Conservation (phyloP, 1,140 invertebrate species). For the Platyscapa corneri region DNA sequence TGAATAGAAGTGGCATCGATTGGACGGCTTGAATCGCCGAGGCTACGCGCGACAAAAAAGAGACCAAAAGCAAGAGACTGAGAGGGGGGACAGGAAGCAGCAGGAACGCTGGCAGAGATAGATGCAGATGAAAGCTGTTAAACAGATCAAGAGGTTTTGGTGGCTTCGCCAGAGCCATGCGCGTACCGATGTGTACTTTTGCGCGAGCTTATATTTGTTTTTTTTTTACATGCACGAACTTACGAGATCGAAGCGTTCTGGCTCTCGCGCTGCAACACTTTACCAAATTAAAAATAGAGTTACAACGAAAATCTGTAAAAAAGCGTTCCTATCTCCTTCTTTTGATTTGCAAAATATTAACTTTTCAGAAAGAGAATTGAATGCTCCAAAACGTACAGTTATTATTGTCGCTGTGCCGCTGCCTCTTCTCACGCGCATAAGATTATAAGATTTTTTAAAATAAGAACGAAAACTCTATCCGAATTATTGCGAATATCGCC, state of each 20-base stretch:
- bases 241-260: background rate
- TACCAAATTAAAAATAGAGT: slow-evolving; percentile 42
- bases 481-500: background rate
- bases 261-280: slow-evolving; percentile 34
- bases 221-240: background rate
- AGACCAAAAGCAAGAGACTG: background rate
- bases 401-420: background rate
- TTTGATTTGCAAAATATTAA: background rate
- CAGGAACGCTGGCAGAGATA: background rate
- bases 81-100: no score
- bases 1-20: slow-evolving; percentile 55
- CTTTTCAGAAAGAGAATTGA: no score
- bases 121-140: background rate
- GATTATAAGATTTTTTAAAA: no score
- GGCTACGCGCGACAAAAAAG: no score
- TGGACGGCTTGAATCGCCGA: slow-evolving; percentile 12
- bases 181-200: background rate
- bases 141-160: slow-evolving; percentile 37
- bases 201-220: background rate
- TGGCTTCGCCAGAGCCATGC: slow-evolving; percentile 23
- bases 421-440: slow-evolving; percentile 1
- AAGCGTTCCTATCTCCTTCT: background rate
- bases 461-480: no score
- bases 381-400: background rate
- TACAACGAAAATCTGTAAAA: slow-evolving; percentile 34